Conservation (phyloP, 2,888 invertebrate species). For the Zele albiditarsus region DNA sequence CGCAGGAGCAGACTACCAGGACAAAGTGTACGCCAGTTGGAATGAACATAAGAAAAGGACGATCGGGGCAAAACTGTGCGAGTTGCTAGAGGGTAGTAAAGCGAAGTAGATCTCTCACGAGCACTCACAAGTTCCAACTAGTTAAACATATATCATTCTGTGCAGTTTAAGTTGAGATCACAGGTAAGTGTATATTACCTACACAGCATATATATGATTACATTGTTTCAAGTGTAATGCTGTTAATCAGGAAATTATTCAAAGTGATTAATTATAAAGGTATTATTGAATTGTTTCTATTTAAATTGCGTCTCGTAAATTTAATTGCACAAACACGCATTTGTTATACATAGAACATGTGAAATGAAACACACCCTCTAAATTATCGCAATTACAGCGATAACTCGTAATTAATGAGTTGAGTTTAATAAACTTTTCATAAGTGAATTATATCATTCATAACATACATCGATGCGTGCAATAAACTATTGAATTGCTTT, state of each 20-base stretch:
- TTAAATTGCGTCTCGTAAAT: background rate
- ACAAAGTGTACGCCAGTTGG: conserved; percentile 57
- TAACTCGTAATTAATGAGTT: background rate
- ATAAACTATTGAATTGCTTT: background rate
- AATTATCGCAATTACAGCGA: background rate
- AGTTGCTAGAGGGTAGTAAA: background rate
- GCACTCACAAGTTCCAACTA: background rate
- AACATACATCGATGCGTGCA: background rate
- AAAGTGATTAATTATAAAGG: background rate
- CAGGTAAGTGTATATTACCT: background rate
- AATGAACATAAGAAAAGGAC: conserved; percentile 21
- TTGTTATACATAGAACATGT: background rate
- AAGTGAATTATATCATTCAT: background rate
- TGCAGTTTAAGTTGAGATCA: background rate
- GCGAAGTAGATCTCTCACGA: background rate
- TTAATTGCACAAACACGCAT: background rate
- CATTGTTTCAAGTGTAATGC: background rate
- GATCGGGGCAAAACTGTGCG: background rate
- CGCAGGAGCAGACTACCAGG: conserved; percentile 69
- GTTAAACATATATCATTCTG: background rate
- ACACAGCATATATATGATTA: background rate
- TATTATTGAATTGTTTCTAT: background rate
- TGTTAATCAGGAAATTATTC: background rate
- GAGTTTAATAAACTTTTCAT: background rate
- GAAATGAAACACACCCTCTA: no score